Conservation (phyloP, 2,113 vertebrate species). For the Proterorhinus semilunaris region DNA sequence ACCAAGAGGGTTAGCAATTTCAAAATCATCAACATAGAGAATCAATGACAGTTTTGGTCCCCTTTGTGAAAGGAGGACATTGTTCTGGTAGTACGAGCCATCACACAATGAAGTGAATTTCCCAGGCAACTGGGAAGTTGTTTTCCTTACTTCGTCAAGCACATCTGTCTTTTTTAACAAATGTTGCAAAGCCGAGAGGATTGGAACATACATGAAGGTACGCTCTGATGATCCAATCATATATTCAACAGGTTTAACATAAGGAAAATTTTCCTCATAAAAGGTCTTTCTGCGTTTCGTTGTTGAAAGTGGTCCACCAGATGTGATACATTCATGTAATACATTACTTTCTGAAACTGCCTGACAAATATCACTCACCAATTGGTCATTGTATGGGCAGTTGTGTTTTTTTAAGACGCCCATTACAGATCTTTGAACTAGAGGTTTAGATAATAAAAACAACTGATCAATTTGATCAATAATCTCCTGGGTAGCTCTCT, state of each 20-base stretch:
- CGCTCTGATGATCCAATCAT: slow-evolving; percentile 22
- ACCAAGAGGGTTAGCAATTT: slow-evolving; percentile 25
- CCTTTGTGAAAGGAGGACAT: slow-evolving; percentile 10
- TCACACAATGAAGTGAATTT: slow-evolving; percentile 8
- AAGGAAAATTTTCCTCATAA: slow-evolving; percentile 19
- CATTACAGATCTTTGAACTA: slow-evolving; percentile 29
- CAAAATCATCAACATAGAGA: background rate
- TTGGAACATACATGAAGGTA: slow-evolving; percentile 21
- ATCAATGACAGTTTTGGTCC: slow-evolving; percentile 21
- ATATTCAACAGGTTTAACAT: slow-evolving; percentile 17
- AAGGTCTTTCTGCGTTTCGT: slow-evolving; percentile 25
- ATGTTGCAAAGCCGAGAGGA: slow-evolving; percentile 22
- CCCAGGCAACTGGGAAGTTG: slow-evolving; percentile 3
- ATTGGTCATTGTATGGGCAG: slow-evolving; percentile 7
- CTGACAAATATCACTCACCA: slow-evolving; percentile 28
- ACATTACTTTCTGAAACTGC: slow-evolving; percentile 37
- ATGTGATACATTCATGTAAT: slow-evolving; percentile 22
- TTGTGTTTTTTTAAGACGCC: slow-evolving; percentile 26
- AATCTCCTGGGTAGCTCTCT: slow-evolving; percentile 37
- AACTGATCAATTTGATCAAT: slow-evolving; percentile 38
- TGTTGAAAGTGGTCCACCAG: slow-evolving; percentile 29
- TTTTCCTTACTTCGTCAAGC: slow-evolving; percentile 13
- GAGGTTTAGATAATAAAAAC: slow-evolving; percentile 36
- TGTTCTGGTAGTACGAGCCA: slow-evolving; percentile 5
- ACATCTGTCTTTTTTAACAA: slow-evolving; percentile 21